Evolutionary conservation across 2,888 invertebrate species (phyloP), one percentile per base, ranked within the genome.

Genomic region (Leucoma salicis): DNA sequence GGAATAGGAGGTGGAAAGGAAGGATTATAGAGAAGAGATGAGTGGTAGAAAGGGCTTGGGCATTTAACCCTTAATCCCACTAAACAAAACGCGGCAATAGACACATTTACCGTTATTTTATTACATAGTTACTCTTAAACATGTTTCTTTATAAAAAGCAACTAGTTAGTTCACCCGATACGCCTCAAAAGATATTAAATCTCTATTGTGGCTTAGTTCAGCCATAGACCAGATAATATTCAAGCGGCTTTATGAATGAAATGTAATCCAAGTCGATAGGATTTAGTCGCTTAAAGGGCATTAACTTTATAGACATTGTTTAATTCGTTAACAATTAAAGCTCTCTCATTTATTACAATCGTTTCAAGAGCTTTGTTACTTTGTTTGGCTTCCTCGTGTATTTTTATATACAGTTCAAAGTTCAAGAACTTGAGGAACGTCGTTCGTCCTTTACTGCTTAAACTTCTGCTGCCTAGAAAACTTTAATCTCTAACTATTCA

Each of bases 241-340:
- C 27, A 7, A 2, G 11, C n/a, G 27, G 14, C 27, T 7, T 27
- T 15, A 27, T 27, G 35, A 35, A 35, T 27, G 25, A 11, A 35
- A 27, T 35, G 29, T n/a, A 16, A 28, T 35, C 27, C 35, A 35
- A 27, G 25, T 4, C 39, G 40, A 45, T 36, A 48, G 44, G 35
- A 50, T 37, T 37, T 31, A 33, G 33, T 24, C 29, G 37, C 18
- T 18, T 14, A 3, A 21, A 42, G 40, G 15, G 44, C 44, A 42
- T 51, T 55, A 42, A 47, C 43, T 47, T 52, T 29, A 24, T 35
- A 39, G 47, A 45, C 40, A 52, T 41, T 54, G 21, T 8, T 8
- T 21, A 6, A 21, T 8, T 1, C 8, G 21, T 5, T 21, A 21
- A 21, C 2, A 8, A 8, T 21, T 21, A 21, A 21, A 21, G 8